phyloP scores from a whole-genome alignment of 1,140 invertebrate species.

The Papilio helenus region DNA sequence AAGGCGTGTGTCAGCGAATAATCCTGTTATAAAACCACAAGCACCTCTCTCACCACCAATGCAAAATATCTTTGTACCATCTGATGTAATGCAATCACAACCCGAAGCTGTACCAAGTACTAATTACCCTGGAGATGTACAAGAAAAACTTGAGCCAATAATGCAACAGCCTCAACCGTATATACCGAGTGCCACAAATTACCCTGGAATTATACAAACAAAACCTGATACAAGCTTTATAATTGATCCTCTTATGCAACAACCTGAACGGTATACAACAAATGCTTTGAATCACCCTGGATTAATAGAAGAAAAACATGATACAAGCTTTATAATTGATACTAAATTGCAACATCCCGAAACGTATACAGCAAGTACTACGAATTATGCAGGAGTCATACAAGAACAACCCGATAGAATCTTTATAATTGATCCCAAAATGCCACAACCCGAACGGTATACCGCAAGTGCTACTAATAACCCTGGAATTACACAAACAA shows the following conservation, averaged over 20 bases:
- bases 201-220: slow-evolving; percentile 1
- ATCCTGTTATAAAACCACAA: slow-evolving; percentile 64
- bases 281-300: background rate
- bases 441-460: background rate
- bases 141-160: background rate
- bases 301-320: background rate
- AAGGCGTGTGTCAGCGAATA: slow-evolving; percentile 63
- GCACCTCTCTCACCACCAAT: slow-evolving; percentile 37
- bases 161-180: background rate
- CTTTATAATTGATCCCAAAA: background rate
- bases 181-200: background rate
- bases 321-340: background rate
- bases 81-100: slow-evolving; percentile 29
- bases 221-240: background rate
- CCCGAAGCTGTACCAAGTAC: background rate
- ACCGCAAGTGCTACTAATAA: background rate
- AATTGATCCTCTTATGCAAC: background rate
- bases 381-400: slow-evolving; percentile 14
- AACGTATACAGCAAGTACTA: background rate
- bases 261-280: background rate
- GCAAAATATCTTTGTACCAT: slow-evolving; percentile 67
- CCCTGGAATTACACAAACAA: slow-evolving; percentile 7
- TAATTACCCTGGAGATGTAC: background rate
- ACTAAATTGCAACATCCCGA: background rate
- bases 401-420: background rate